Percentiles rank a stretch among this genome's conserved stretches.
Evolutionary conservation across 2,113 vertebrate species (phyloP).

Genomic region (Aphyosemion australe): DNA sequence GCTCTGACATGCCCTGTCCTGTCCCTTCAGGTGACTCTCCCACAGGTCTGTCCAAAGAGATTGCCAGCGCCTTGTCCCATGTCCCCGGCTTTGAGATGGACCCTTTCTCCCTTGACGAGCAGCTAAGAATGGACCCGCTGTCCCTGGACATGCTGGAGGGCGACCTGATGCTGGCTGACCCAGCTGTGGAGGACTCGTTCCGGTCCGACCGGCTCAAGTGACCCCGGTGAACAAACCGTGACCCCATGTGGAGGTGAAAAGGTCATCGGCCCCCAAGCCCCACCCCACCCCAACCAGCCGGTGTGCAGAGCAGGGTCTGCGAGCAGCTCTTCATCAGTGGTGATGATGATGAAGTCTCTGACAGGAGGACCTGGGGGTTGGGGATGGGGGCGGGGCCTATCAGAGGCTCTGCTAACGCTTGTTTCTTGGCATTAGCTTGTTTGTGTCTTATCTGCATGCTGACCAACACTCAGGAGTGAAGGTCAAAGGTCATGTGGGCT

Average conservation of each 20-base stretch:
- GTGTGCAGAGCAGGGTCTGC: neutral
- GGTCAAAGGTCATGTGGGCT: neutral
- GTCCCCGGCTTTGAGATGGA: constrained; percentile 91
- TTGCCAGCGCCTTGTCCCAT: constrained; percentile 85
- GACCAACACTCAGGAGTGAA: constrained; percentile 29
- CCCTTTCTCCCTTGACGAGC: constrained; percentile 84
- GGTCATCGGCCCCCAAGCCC: neutral
- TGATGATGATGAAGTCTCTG: constrained; percentile 9
- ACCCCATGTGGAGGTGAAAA: neutral
- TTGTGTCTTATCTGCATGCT: constrained; percentile 57
- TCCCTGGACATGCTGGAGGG: constrained; percentile 91
- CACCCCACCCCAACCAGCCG: no score
- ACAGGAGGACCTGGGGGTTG: neutral
- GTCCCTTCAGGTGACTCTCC: constrained; percentile 79
- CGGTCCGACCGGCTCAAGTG: constrained; percentile 89
- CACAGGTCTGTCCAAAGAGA: constrained; percentile 89
- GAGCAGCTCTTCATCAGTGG: neutral
- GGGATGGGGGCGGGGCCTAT: neutral
- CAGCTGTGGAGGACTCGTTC: constrained; percentile 91
- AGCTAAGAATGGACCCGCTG: constrained; percentile 85
- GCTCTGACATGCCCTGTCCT: neutral
- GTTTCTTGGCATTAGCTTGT: constrained; percentile 61
- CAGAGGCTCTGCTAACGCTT: constrained; percentile 7
- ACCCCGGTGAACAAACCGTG: constrained; percentile 30
- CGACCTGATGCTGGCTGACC: constrained; percentile 88